phyloP scores from a whole-genome alignment of 2,888 invertebrate genomes.

The Eristalinus sepulchralis region DNA sequence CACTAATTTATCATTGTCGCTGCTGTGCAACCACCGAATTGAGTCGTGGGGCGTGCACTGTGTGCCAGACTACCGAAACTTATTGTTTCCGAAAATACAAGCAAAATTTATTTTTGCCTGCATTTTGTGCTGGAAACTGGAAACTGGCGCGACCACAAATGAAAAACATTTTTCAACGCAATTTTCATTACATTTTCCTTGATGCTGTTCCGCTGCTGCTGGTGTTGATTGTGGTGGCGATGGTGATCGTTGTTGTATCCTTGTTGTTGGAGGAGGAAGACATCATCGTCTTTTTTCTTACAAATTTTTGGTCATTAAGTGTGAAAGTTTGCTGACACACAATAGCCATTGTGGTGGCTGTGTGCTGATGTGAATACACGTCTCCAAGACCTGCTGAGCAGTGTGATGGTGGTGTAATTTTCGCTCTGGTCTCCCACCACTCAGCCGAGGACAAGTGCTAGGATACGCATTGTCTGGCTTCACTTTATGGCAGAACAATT shows the following conservation, averaged over 20 bases:
- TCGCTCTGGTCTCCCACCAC: not conserved
- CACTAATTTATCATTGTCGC: slow-evolving; percentile 65
- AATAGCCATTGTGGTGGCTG: slow-evolving; percentile 18
- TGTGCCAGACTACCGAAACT: not conserved
- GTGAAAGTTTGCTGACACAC: slow-evolving; percentile 31
- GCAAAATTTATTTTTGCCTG: slow-evolving; percentile 5
- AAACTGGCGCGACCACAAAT: slow-evolving; percentile 59
- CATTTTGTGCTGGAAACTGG: slow-evolving; percentile 22
- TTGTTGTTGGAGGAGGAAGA: not conserved
- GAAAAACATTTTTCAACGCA: slow-evolving; percentile 59
- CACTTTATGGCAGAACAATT: not conserved
- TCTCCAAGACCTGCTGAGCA: not conserved
- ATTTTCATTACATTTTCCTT: slow-evolving; percentile 62
- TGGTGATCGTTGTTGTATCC: not conserved
- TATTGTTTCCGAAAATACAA: slow-evolving; percentile 36
- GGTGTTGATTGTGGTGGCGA: not conserved
- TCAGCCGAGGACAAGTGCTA: not conserved
- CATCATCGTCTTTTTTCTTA: slow-evolving; percentile 6
- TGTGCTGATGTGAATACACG: not conserved
- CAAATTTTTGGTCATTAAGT: slow-evolving; percentile 41
- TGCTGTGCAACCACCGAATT: slow-evolving; percentile 22
- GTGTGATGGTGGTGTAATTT: not conserved
- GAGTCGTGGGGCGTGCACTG: slow-evolving; percentile 3
- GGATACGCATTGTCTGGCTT: slow-evolving; percentile 8
- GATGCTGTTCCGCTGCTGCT: not conserved